Percentiles rank a stretch among this genome's conserved stretches.
These are phyloP conservation scores for Myrmecophaga tridactyla DNA, from an alignment of 2,113 vertebrate species.

Conservation along the genomic window DNA sequence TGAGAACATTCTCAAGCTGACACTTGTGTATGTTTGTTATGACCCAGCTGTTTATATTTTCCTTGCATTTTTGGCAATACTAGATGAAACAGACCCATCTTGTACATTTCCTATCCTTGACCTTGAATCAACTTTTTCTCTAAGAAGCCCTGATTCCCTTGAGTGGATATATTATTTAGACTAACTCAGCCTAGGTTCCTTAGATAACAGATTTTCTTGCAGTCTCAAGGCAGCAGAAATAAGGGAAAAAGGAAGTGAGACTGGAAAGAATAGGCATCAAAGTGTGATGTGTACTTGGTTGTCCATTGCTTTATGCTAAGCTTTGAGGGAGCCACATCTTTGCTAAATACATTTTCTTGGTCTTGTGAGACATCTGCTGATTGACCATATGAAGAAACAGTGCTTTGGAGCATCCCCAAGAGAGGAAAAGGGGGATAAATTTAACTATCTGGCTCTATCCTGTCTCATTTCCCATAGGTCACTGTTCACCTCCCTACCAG, in stretches of 20 bases:
- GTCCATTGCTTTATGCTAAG: not conserved
- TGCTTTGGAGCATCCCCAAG: not conserved
- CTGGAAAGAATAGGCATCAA: not conserved
- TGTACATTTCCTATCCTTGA: not conserved
- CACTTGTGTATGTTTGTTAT: not conserved
- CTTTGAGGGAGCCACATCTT: not conserved
- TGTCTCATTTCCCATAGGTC: not conserved
- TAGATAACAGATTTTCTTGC: not conserved
- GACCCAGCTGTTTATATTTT: not conserved
- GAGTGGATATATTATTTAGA: not conserved
- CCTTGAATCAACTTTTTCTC: not conserved
- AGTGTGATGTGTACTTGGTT: not conserved
- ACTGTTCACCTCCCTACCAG: too few species aligned
- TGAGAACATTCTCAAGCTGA: not conserved
- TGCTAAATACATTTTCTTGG: not conserved
- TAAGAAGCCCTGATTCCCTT: not conserved
- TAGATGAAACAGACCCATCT: not conserved
- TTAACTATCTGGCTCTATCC: not conserved
- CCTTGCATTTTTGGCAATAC: not conserved
- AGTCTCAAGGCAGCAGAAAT: not conserved
- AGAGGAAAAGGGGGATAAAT: not conserved
- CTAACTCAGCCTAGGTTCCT: not conserved
- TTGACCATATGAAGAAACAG: not conserved
- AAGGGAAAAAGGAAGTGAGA: not conserved
- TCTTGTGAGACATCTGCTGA: not conserved